Percentiles rank a stretch among this genome's conserved stretches.
phyloP scores from a whole-genome alignment of 2,888 invertebrate species.

The Campoplex nolae region DNA sequence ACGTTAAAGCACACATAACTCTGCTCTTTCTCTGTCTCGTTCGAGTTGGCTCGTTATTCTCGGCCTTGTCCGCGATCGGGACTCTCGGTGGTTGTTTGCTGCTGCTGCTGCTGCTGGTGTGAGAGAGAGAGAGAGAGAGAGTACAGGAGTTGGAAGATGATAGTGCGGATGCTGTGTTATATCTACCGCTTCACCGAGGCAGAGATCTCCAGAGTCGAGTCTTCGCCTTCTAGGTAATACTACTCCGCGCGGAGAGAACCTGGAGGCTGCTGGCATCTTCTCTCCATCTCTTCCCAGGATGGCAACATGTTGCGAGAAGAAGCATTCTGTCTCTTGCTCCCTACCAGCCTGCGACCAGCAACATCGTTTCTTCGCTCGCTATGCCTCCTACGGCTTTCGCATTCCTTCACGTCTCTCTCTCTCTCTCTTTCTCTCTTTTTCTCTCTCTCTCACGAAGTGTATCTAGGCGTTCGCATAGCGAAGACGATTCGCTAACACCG shows the following conservation, averaged over 20 bases:
- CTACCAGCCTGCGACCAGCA: conserved; percentile 9
- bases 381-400: conserved; percentile 53
- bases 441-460: conserved; percentile 39
- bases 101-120: conserved; percentile 1
- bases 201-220: conserved; percentile 11
- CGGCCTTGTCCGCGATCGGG: conserved; percentile 44
- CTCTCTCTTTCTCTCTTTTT: conserved; percentile 35
- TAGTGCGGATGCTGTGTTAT: conserved; percentile 53
- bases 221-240: conserved; percentile 55
- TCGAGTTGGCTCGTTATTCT: conserved; percentile 5
- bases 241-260: conserved; percentile 32
- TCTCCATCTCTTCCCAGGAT: conserved; percentile 34
- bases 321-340: conserved; percentile 30
- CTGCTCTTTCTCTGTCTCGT: conserved; percentile 29
- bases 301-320: conserved; percentile 51
- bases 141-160: conserved; percentile 57
- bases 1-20: not conserved
- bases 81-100: not conserved
- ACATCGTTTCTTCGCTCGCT: conserved; percentile 57
- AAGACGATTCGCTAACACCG: conserved; percentile 43
- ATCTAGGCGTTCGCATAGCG: conserved; percentile 51
- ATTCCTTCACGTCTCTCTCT: conserved; percentile 55
- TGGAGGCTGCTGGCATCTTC: conserved; percentile 10
- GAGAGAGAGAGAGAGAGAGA: not conserved
- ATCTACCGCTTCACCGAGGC: conserved; percentile 34